phyloP scores from a whole-genome alignment of 2,797 vertebrate genomes.

The Thunnus albacares region DNA sequence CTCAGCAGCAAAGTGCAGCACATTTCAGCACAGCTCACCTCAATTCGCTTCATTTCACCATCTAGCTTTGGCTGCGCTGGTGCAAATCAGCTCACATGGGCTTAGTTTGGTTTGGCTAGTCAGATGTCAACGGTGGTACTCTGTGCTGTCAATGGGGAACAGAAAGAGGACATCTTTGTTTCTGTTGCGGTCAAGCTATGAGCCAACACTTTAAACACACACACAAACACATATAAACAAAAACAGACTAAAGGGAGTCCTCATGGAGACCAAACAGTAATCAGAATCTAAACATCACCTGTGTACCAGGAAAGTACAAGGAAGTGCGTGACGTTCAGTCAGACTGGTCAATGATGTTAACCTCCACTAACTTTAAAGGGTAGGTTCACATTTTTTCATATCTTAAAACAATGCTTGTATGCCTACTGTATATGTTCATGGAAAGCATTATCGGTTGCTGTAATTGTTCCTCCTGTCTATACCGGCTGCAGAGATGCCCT shows the following conservation, averaged over 20 bases:
- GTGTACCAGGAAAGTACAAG: background rate
- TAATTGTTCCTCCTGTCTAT: background rate
- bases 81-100: background rate
- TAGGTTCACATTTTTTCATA: too few species aligned
- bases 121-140: background rate
- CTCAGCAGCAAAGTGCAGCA: background rate
- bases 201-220: constrained; percentile 29
- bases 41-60: background rate
- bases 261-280: background rate
- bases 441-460: background rate
- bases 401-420: too few species aligned
- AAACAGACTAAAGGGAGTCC: constrained; percentile 17
- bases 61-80: background rate
- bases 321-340: background rate
- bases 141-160: constrained; percentile 14
- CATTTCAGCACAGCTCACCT: background rate
- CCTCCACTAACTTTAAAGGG: too few species aligned
- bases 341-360: background rate
- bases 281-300: constrained; percentile 6
- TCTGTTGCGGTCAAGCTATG: constrained; percentile 37
- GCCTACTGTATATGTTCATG: too few species aligned
- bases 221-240: constrained; percentile 25
- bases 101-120: constrained; percentile 14
- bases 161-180: constrained; percentile 27
- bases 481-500: too few species aligned